Evolutionary conservation across 2,888 invertebrate genomes (phyloP).

Genomic region (Lathronympha strigana): DNA sequence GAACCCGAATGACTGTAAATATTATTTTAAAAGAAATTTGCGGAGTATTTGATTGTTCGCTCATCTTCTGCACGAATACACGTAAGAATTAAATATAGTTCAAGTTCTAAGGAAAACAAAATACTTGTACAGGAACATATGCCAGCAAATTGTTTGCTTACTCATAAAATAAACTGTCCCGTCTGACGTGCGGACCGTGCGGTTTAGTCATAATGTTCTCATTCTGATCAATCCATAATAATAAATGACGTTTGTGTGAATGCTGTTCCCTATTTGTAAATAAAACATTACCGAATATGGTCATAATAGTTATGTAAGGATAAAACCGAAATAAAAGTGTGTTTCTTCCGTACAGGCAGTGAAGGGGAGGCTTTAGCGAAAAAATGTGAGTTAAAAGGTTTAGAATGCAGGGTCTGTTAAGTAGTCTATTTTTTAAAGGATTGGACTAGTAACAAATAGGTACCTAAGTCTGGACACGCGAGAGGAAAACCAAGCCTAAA

Average conservation of each 20-base stretch:
- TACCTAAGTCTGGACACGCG: too few species aligned
- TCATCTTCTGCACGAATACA: not conserved
- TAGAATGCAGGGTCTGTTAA: too few species aligned
- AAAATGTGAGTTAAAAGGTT: too few species aligned
- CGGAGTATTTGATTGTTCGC: not conserved
- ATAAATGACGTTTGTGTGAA: slow-evolving; percentile 23
- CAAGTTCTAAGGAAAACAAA: slow-evolving; percentile 24
- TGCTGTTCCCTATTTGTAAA: slow-evolving; percentile 17
- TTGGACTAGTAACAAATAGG: too few species aligned
- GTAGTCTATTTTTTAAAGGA: too few species aligned
- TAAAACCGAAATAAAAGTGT: too few species aligned
- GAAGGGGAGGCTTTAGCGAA: too few species aligned
- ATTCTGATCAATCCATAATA: not conserved
- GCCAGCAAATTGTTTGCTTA: slow-evolving; percentile 20
- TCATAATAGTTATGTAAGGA: too few species aligned
- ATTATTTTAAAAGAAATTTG: not conserved
- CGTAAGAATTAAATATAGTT: slow-evolving; percentile 19
- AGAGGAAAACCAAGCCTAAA: too few species aligned
- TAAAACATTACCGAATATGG: slow-evolving; percentile 6
- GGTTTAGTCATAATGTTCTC: slow-evolving; percentile 3
- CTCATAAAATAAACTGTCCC: slow-evolving; percentile 19
- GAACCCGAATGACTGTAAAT: not conserved
- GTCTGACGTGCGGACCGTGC: not conserved
- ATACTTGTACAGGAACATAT: not conserved
- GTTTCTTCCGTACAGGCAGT: too few species aligned